Evolutionary conservation across 2,888 invertebrate genomes (phyloP).

Genomic region (Caenorhabditis uteleia): DNA sequence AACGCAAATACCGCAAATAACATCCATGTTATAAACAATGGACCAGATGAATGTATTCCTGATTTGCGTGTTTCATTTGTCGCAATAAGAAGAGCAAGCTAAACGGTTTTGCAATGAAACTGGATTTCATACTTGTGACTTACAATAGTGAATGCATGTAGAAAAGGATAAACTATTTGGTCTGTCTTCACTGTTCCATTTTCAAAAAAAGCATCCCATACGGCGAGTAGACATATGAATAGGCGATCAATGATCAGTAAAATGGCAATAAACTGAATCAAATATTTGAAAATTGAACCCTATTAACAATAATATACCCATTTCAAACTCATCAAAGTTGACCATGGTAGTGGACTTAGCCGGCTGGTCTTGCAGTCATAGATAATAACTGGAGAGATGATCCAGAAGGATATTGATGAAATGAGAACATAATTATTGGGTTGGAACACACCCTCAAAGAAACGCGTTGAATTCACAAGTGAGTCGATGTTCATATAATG

Average conservation of each 20-base stretch:
- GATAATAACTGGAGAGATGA: conserved; percentile 56
- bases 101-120: conserved; percentile 12
- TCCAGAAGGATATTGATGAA: conserved; percentile 60
- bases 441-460: conserved; percentile 17
- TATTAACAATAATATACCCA: too few relatives aligned
- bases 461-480: conserved; percentile 29
- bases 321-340: conserved; percentile 59
- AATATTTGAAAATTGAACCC: too few relatives aligned
- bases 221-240: conserved; percentile 41
- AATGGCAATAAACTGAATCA: conserved; percentile 33
- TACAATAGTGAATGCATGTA: conserved; percentile 58
- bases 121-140: too few relatives aligned
- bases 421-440: conserved; percentile 43
- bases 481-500: too few relatives aligned
- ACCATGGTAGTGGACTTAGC: conserved; percentile 51
- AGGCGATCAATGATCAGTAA: conserved; percentile 34
- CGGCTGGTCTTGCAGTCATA: conserved; percentile 48
- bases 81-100: conserved; percentile 38
- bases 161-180: conserved; percentile 57
- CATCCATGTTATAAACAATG: conserved; percentile 90
- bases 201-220: conserved; percentile 53
- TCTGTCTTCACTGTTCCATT: conserved; percentile 49
- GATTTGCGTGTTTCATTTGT: conserved; percentile 76
- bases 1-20: conserved; percentile 79
- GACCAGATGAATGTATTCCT: conserved; percentile 87